phyloP scores from a whole-genome alignment of 2,888 invertebrate genomes.

The Pachycephus smyrnensis region DNA sequence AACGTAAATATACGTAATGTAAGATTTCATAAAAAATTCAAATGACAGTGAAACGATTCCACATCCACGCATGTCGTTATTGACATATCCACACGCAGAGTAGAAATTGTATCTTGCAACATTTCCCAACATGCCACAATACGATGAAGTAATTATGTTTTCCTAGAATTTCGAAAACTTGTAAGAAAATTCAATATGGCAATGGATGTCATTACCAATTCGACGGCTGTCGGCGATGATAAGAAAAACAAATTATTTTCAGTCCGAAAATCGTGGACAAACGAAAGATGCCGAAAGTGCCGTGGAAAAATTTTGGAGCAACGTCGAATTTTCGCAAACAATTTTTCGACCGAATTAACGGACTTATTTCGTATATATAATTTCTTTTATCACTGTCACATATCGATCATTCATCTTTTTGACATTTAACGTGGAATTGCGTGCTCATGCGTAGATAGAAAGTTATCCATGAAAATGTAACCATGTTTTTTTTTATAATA shows the following conservation, averaged over 20 bases:
- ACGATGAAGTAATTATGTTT: neutral
- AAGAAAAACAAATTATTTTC: neutral
- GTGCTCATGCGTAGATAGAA: neutral
- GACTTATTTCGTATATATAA: neutral
- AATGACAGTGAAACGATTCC: neutral
- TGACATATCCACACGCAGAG: neutral
- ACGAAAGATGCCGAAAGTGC: neutral
- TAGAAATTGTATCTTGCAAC: neutral
- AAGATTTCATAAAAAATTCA: neutral
- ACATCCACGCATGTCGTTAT: neutral
- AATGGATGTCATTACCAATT: neutral
- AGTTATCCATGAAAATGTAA: neutral
- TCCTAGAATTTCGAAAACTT: neutral
- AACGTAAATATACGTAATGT: neutral
- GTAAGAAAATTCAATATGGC: neutral
- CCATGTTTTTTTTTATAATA: neutral
- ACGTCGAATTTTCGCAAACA: neutral
- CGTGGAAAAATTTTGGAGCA: neutral
- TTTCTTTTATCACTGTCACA: neutral
- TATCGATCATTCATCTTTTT: neutral
- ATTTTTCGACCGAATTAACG: neutral
- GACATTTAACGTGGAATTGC: neutral
- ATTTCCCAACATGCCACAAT: neutral
- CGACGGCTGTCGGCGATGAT: neutral
- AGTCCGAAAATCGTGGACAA: neutral